Conservation (phyloP, 2,888 invertebrate genomes). For the Habroteleia sp. region DNA sequence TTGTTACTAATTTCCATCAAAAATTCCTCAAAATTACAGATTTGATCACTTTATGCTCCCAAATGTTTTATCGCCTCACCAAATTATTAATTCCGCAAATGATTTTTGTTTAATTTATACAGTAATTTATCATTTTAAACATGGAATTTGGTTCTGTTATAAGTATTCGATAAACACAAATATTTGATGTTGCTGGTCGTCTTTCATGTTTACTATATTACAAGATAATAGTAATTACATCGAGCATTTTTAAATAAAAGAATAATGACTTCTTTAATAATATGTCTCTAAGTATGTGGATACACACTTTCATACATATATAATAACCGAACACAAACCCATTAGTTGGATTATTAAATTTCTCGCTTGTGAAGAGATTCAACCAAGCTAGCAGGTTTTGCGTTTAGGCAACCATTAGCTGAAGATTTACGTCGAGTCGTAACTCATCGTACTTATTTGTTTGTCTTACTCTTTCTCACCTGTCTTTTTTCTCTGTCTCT, state of each 20-base stretch:
- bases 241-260: constrained; percentile 42
- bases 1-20: too few relatives aligned
- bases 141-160: too few relatives aligned
- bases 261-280: constrained; percentile 55
- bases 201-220: constrained; percentile 8
- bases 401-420: constrained; percentile 81
- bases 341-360: constrained; percentile 81
- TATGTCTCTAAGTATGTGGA: constrained; percentile 48
- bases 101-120: too few relatives aligned
- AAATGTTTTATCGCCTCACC: too few relatives aligned
- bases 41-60: too few relatives aligned
- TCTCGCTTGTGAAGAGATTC: constrained; percentile 75
- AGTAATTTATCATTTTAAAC: too few relatives aligned
- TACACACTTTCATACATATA: constrained; percentile 66
- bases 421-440: constrained; percentile 80
- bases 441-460: constrained; percentile 81
- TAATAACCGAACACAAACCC: constrained; percentile 78
- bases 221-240: constrained; percentile 15
- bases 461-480: constrained; percentile 70
- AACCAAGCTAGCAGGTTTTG: constrained; percentile 76
- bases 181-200: too few relatives aligned
- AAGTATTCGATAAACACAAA: too few relatives aligned
- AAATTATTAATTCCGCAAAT: too few relatives aligned
- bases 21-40: too few relatives aligned
- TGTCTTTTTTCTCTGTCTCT: constrained; percentile 59